A percentile compares a stretch with the other conserved stretches of the same genome.
Evolutionary conservation across 2,888 invertebrate species (phyloP).

Genomic region (Parnassius smintheus): DNA sequence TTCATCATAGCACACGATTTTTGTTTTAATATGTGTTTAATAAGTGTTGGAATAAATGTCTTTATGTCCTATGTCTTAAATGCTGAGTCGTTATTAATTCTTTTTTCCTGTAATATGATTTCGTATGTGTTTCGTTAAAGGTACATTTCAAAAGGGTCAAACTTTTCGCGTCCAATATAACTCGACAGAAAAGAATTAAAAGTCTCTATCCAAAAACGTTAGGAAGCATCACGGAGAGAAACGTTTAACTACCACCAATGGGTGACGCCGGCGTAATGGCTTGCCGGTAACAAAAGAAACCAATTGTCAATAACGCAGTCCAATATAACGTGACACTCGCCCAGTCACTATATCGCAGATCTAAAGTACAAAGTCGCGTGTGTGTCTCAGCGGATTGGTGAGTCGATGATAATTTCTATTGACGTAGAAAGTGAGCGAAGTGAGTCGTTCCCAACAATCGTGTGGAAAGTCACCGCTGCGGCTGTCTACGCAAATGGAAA

Average conservation of each 20-base stretch:
- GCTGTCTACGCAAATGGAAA: slow-evolving; percentile 47
- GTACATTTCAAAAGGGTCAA: too few species aligned
- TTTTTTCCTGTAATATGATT: too few species aligned
- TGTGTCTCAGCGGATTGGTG: slow-evolving; percentile 9
- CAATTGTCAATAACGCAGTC: slow-evolving; percentile 45
- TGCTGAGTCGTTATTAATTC: too few species aligned
- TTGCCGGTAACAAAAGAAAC: slow-evolving; percentile 50
- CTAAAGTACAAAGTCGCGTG: slow-evolving; percentile 31
- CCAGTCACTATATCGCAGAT: slow-evolving; percentile 20
- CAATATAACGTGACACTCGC: slow-evolving; percentile 30
- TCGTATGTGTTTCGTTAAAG: too few species aligned
- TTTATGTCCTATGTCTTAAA: too few species aligned
- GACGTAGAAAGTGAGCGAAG: slow-evolving; percentile 56
- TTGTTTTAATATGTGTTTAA: too few species aligned
- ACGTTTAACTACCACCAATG: slow-evolving; percentile 29
- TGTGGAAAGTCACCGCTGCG: slow-evolving; percentile 55
- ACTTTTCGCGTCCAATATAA: too few species aligned
- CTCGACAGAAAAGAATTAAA: too few species aligned
- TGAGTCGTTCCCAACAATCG: slow-evolving; percentile 55
- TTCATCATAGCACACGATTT: too few species aligned
- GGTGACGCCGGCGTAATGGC: slow-evolving; percentile 36
- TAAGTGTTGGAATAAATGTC: too few species aligned
- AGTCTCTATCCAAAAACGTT: background rate
- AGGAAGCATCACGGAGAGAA: slow-evolving; percentile 2
- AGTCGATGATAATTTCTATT: slow-evolving; percentile 43